Base-by-base conservation (phyloP, 2,113 vertebrate species). In the Sturnira hondurensis region DNA sequence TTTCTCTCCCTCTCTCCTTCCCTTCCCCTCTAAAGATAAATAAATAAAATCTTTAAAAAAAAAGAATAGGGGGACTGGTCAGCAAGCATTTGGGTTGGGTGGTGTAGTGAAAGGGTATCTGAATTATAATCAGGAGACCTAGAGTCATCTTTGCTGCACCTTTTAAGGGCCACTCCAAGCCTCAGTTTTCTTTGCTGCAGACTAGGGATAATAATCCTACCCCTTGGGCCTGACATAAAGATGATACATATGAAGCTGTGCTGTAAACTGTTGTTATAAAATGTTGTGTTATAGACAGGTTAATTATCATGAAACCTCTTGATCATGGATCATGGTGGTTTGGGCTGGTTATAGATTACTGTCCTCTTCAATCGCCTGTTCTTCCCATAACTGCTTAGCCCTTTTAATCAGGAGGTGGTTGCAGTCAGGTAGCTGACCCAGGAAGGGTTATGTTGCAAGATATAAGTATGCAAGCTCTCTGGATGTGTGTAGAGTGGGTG, bases 231-330 rank as follows among this genome's bases (percentile, higher is more conserved):
- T 94, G 38, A 92, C 33, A 5, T 87, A 61, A 89, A 47, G 50
- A 70, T 63, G 43, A 50, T 63, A 61, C 43, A 85, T 24, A 77
- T 84, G 22, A 74, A 89, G 83, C 24, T 65, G 1, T 58, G 9
- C 52, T 86, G 15, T 93, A 94, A 96, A 88, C 77, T 84, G 47
- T 54, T 58, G 9, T 58, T 86, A 13, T 93, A 94, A 96, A 88
- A 71, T 84, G 47, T 54, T 87, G 56, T 82, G 41, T 93, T 92
- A 94, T 63, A 82, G 45, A 81, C 56, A 50, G 74, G 47, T 70
- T 91, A 81, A 84, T 92, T 92, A 84, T 92, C 73, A 92, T 43
- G n/a, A 90, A 90, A 91, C 13, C 61, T 76, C 80, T 36, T 94
- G 86, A 84, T 70, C 56, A 54, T n/a, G 58, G 24, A 85, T 2